Evolutionary conservation across 1,140 invertebrate genomes (phyloP).

Genomic region (Drosophila tristis): DNA sequence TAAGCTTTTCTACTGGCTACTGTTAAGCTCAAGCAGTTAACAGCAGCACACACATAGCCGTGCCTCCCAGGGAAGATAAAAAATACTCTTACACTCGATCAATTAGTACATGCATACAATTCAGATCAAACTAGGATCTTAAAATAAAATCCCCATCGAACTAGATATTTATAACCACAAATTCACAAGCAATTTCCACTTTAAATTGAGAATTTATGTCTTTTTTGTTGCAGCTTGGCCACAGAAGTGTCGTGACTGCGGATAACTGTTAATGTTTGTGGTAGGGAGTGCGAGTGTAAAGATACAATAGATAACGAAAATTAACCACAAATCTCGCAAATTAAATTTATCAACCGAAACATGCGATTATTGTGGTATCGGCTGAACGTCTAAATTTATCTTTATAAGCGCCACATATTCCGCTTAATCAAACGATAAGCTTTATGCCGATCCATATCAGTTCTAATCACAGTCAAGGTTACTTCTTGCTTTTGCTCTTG

Average conservation of each 20-base stretch:
- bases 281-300: not conserved
- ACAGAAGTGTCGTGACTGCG: slow-evolving; percentile 10
- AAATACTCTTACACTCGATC: not conserved
- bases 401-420: slow-evolving; percentile 61
- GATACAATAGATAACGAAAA: slow-evolving; percentile 9
- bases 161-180: slow-evolving; percentile 33
- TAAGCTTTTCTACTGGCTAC: slow-evolving; percentile 30
- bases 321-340: slow-evolving; percentile 40
- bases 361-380: not conserved
- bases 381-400: slow-evolving; percentile 53
- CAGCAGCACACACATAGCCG: not conserved
- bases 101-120: slow-evolving; percentile 38
- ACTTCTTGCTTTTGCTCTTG: slow-evolving; percentile 15
- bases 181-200: slow-evolving; percentile 28
- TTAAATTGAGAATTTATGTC: slow-evolving; percentile 2
- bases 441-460: slow-evolving; percentile 70
- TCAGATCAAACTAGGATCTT: slow-evolving; percentile 16
- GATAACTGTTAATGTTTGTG: slow-evolving; percentile 29
- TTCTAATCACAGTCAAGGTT: slow-evolving; percentile 54
- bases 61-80: too few relatives aligned
- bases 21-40: slow-evolving; percentile 14
- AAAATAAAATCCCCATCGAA: slow-evolving; percentile 20
- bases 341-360: slow-evolving; percentile 52
- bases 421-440: slow-evolving; percentile 77
- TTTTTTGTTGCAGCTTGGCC: slow-evolving; percentile 10